Evolutionary conservation across 2,888 invertebrate species (phyloP), one percentile per base, ranked within the genome.

Genomic region (Pachycephus smyrnensis): DNA sequence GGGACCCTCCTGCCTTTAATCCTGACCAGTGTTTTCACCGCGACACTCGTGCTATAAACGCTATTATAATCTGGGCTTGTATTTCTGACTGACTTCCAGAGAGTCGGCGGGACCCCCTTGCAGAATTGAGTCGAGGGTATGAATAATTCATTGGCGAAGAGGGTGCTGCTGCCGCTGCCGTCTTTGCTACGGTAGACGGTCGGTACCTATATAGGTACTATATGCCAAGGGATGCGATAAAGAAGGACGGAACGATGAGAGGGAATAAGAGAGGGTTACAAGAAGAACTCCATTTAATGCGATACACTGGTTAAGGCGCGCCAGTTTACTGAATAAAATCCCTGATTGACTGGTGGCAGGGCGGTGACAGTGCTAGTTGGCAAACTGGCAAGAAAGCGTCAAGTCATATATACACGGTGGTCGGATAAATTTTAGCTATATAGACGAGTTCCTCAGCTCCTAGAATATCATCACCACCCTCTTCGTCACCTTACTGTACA

Each of bases 291-390:
- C 85, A 86, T 90, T 90, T 89, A 89, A 90, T 89, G 89, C 88
- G 88, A 90, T 90, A 89, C 89, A 88, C 86, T 86, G 87, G 87
- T 87, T 87, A 87, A 89, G 87, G 88, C 87, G 87, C 88, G 88
- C 32, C 71, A 85, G 86, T 89, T 88, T 86, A 88, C 87, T 84
- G 88, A 89, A 89, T 89, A 88, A 89, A 90, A 88, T 89, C 87
- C 82, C 86, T 89, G 89, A 90, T 90, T 90, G 90, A 90, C 89
- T 87, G 84, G 86, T 87, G 87, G 87, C 88, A 86, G 86, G 85
- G 83, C 84, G 87, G 86, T 84, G 87, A 87, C 85, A 83, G 80
- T 82, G 82, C 83, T 83, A 80, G 84, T 84, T 81, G 83, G 73
- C 78, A 80, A 77, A 69, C 81, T 79, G 73, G 81, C 83, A 88